Evolutionary conservation across 2,113 vertebrate genomes (phyloP).

Genomic region (Raphicerus campestris): DNA sequence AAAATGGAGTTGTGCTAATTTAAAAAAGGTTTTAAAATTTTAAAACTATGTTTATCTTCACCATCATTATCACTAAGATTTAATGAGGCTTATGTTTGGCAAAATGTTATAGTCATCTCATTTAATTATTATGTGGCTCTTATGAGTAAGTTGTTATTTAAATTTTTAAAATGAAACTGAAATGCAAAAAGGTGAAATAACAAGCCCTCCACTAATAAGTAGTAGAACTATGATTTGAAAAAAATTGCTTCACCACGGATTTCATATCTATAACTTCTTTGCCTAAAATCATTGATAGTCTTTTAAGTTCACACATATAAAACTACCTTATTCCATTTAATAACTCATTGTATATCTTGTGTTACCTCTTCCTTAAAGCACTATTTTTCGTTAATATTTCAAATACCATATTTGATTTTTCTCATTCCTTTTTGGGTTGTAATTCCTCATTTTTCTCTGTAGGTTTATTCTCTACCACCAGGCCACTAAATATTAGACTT

Average conservation of each 20-base stretch:
- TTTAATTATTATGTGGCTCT: not conserved
- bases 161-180: slow-evolving; percentile 7
- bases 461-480: not conserved
- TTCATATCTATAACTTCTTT: not conserved
- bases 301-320: not conserved
- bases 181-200: not conserved
- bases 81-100: not conserved
- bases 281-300: not conserved
- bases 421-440: not conserved
- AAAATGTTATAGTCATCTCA: not conserved
- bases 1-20: not conserved
- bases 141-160: not conserved
- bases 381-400: not conserved
- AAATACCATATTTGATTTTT: not conserved
- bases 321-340: not conserved
- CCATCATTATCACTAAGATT: slow-evolving; percentile 8
- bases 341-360: not conserved
- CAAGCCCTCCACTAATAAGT: not conserved
- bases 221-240: not conserved
- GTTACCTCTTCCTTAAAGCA: not conserved
- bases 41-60: not conserved
- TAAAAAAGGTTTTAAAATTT: slow-evolving; percentile 2
- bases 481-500: not conserved
- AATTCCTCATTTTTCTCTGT: not conserved
- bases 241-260: not conserved